These are phyloP conservation scores for Hybos culiciformis DNA, from an alignment of 2,888 invertebrate genomes.

Conservation along the genomic window DNA sequence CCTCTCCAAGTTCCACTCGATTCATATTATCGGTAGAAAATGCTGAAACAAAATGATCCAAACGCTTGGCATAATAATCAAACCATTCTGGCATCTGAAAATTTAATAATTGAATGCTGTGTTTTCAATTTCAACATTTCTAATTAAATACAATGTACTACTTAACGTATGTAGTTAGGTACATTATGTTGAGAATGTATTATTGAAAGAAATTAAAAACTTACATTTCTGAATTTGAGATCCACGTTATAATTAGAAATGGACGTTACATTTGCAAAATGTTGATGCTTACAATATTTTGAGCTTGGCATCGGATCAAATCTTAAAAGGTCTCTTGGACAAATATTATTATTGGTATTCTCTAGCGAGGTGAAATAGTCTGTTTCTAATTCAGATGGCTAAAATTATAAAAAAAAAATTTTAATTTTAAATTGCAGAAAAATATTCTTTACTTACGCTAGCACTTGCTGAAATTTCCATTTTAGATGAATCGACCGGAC, in stretches of 20 bases:
- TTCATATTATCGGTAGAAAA: slow-evolving; percentile 28
- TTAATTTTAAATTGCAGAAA: neutral
- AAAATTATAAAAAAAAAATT: neutral
- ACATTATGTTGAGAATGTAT: no score
- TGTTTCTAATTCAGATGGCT: slow-evolving; percentile 27
- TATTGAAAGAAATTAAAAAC: neutral
- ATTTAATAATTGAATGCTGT: no score
- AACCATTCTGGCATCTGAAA: slow-evolving; percentile 33
- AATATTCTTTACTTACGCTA: slow-evolving; percentile 24
- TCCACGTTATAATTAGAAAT: slow-evolving; percentile 31
- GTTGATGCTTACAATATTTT: slow-evolving; percentile 31
- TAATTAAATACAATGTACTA: no score
- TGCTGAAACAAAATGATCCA: slow-evolving; percentile 33
- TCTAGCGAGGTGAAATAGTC: neutral
- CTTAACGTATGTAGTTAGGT: no score
- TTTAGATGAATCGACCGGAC: slow-evolving; percentile 26
- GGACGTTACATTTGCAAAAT: slow-evolving; percentile 33
- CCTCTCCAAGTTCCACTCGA: slow-evolving; percentile 27
- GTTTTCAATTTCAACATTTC: neutral
- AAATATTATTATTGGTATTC: slow-evolving; percentile 26
- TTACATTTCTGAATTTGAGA: slow-evolving; percentile 30
- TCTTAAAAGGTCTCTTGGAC: slow-evolving; percentile 34
- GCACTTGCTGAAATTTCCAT: slow-evolving; percentile 27
- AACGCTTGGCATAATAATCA: slow-evolving; percentile 28
- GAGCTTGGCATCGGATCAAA: slow-evolving; percentile 34